phyloP scores from a whole-genome alignment of 2,888 invertebrate genomes.

The Cantharis rustica region DNA sequence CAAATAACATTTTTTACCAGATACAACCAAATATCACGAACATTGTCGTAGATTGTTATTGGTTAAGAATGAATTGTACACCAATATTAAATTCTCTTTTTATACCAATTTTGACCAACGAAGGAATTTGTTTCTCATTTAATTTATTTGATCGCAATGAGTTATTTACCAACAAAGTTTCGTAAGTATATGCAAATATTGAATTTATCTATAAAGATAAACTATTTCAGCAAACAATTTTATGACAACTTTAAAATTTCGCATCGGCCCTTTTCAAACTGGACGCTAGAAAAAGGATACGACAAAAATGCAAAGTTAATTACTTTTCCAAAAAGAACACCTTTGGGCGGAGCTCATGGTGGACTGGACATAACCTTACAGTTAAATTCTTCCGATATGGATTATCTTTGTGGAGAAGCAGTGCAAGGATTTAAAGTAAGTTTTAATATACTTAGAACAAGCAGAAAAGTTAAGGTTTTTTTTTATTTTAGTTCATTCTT shows the following conservation, averaged over 20 bases:
- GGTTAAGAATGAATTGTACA: not conserved
- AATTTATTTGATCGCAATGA: conserved; percentile 66
- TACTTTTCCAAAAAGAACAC: not conserved
- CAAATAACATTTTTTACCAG: not conserved
- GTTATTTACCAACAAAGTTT: conserved; percentile 59
- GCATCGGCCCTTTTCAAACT: not conserved
- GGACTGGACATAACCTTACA: conserved; percentile 46
- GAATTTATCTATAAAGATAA: not conserved
- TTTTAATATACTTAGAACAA: not conserved
- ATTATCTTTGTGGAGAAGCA: conserved; percentile 59
- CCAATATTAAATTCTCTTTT: conserved; percentile 54
- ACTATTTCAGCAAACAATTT: not conserved
- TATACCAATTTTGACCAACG: conserved; percentile 68
- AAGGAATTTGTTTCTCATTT: conserved; percentile 73
- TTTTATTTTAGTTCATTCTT: conserved; percentile 40
- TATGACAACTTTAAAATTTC: conserved; percentile 1
- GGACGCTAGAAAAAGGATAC: not conserved
- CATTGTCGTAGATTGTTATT: not conserved
- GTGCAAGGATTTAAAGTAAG: conserved; percentile 1
- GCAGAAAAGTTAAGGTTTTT: not conserved
- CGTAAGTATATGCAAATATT: conserved; percentile 51
- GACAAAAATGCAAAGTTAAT: not conserved
- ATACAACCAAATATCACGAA: not conserved
- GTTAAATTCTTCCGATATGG: conserved; percentile 62
- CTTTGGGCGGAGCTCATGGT: not conserved